These are phyloP conservation scores for Dichetophora obliterata DNA, from an alignment of 2,888 invertebrate species.

Conservation along the genomic window DNA sequence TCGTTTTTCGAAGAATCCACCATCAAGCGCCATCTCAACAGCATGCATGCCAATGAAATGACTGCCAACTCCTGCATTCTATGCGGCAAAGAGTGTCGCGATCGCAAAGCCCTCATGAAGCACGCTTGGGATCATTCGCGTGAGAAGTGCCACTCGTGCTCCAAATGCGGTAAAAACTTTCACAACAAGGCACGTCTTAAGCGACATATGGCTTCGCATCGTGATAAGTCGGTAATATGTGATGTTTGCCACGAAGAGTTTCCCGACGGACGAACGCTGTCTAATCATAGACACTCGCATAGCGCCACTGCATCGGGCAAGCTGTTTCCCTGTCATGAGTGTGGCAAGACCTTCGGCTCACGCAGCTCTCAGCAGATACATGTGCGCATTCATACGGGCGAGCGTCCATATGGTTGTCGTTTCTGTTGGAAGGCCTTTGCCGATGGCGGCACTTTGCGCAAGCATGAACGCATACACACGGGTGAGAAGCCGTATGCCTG, in stretches of 20 bases:
- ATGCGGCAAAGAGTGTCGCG: slow-evolving; percentile 79
- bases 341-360: slow-evolving; percentile 89
- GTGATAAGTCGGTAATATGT: slow-evolving; percentile 79
- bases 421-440: slow-evolving; percentile 93
- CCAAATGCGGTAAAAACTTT: slow-evolving; percentile 79
- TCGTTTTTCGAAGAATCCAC: slow-evolving; percentile 75
- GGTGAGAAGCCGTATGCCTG: slow-evolving; percentile 90
- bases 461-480: slow-evolving; percentile 89
- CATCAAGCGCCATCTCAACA: slow-evolving; percentile 76
- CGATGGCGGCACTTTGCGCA: slow-evolving; percentile 86
- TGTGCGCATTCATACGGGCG: slow-evolving; percentile 86
- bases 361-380: slow-evolving; percentile 89
- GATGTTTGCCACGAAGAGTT: slow-evolving; percentile 80
- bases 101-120: slow-evolving; percentile 76
- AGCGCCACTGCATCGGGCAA: slow-evolving; percentile 71
- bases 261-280: slow-evolving; percentile 77
- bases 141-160: slow-evolving; percentile 76
- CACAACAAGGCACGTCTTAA: slow-evolving; percentile 77
- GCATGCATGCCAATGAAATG: slow-evolving; percentile 74
- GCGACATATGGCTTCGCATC: slow-evolving; percentile 79
- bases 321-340: slow-evolving; percentile 85
- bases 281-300: slow-evolving; percentile 79
- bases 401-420: slow-evolving; percentile 86
- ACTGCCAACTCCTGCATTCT: slow-evolving; percentile 77
- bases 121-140: slow-evolving; percentile 80